phyloP scores from a whole-genome alignment of 2,113 vertebrate genomes.

The Cyanoderma ruficeps region DNA sequence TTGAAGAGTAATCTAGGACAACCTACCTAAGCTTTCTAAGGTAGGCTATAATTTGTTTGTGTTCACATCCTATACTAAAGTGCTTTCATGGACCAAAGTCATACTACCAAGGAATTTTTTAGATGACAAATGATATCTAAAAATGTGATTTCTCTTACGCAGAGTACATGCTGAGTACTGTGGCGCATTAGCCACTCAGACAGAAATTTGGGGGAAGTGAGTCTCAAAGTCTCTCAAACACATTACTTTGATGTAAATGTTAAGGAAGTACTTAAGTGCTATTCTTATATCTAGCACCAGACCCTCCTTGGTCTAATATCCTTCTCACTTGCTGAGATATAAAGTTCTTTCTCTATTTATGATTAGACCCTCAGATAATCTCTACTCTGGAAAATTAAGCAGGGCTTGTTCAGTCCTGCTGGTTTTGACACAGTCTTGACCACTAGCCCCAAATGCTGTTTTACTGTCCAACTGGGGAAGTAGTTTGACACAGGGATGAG shows the following conservation, averaged over 20 bases:
- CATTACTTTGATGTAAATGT: not conserved
- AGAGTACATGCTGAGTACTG: not conserved
- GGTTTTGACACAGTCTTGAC: not conserved
- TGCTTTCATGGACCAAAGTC: not conserved
- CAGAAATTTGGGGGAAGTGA: not conserved
- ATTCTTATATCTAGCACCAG: not conserved
- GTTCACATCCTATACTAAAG: not conserved
- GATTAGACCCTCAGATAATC: not conserved
- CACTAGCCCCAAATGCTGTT: not conserved
- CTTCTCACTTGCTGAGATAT: not conserved
- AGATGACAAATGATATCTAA: not conserved
- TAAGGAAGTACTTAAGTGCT: not conserved
- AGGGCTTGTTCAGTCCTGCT: not conserved
- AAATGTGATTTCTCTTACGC: not conserved
- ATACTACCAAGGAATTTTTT: not conserved
- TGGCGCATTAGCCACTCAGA: accelerated
- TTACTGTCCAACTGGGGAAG: not conserved
- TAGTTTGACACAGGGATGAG: not conserved
- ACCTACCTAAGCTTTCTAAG: not conserved
- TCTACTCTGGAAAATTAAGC: not conserved
- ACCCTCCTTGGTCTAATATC: not conserved
- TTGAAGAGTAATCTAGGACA: not conserved
- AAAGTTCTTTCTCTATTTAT: not conserved
- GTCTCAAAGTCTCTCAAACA: not conserved
- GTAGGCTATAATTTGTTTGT: not conserved